These are phyloP conservation scores for Acanthiza pusilla DNA, from an alignment of 2,797 vertebrate genomes.

Conservation along the genomic window DNA sequence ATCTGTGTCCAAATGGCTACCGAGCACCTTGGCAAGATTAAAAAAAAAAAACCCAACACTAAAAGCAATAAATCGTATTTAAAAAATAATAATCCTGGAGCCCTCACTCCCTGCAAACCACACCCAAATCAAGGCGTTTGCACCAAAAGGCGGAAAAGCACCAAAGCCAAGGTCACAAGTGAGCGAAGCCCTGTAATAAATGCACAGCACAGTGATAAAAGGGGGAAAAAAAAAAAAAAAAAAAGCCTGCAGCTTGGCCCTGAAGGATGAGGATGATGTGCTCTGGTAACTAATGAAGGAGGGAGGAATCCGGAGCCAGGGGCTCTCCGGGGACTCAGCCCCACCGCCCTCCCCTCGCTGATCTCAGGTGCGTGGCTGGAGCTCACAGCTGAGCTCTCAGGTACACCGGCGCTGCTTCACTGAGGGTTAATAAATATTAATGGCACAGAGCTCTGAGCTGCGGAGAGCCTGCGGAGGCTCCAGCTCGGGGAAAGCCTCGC, in stretches of 20 bases:
- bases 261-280: slow-evolving; percentile 33
- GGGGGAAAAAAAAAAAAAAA: neutral
- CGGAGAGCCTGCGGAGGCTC: neutral
- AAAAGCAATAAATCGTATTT: neutral
- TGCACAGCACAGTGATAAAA: neutral
- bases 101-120: neutral
- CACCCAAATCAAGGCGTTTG: neutral
- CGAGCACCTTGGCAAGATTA: neutral
- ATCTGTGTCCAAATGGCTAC: slow-evolving; percentile 17
- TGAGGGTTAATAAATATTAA: slow-evolving; percentile 61
- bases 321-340: neutral
- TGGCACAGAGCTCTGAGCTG: neutral
- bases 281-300: slow-evolving; percentile 48
- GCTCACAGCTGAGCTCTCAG: slow-evolving; percentile 29
- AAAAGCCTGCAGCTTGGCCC: slow-evolving; percentile 20
- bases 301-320: neutral
- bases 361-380: neutral
- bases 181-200: neutral
- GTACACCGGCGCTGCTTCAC: slow-evolving; percentile 21
- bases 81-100: neutral
- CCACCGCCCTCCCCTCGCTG: neutral
- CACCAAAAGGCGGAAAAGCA: neutral
- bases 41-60: neutral
- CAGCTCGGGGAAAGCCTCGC: neutral
- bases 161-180: neutral